Base-by-base conservation (phyloP, 2,797 vertebrate genomes). In the Xiphorhynchus erythropygius region DNA sequence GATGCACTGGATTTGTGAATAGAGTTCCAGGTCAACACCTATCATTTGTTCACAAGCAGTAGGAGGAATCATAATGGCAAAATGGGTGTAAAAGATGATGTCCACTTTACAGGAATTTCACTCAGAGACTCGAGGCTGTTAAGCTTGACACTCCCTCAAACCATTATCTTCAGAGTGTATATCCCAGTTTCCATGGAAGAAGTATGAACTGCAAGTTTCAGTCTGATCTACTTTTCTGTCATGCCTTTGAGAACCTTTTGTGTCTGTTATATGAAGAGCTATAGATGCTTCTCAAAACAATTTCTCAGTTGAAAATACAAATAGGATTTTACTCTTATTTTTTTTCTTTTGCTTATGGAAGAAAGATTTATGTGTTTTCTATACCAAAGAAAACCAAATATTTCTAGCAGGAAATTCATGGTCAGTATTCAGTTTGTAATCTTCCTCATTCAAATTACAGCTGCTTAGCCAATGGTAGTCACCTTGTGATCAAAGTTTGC, bases 331-430 rank as follows among this genome's bases (percentile, higher is more conserved):
- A 42, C 53, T 15, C 17, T 64, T 80, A 6, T 5, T 74, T 4
- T 42, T 78, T 84, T 41, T 39, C 18, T 71, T 87, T 67, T 74
- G 22, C 46, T 47, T 82, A 25, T 1, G 1, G 22, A 64, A 14
- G 33, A 88, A 68, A 47, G 33, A 32, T 41, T 4, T 32, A 5
- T 39, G 10, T 75, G 19, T 60, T 88, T 85, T 73, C 53, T 53
- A 53, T 18, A 60, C 37, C 6, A 50, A 62, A 76, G 32, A 63
- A 88, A 76, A n/a, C 5, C 4, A 41, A 17, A 0, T 79, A 32
- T 24, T 41, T 90, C 16, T 28, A 69, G 28, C 11, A 47, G 37
- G 52, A 56, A 27, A 68, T 42, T 53, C 8, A 14, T 0, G 0
- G 16, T 74, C 47, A 35, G 8, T 62, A 18, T 74, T 28, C 7